Conservation (phyloP, 2,113 vertebrate species). For the Emydura subglobosa region DNA sequence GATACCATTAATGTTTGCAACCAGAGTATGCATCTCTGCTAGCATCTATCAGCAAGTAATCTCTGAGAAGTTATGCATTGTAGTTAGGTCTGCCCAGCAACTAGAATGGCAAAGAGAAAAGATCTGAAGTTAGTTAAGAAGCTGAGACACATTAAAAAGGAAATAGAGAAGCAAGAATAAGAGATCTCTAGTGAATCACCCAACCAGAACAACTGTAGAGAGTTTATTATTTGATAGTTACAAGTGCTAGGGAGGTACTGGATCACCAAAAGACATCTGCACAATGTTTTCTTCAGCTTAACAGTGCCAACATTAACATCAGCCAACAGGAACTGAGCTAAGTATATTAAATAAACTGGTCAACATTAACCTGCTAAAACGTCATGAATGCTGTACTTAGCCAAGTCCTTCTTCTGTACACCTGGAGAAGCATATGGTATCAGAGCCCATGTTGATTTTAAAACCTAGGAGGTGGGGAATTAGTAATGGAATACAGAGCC, state of each 20-base stretch:
- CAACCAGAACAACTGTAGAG: background rate
- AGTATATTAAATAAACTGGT: constrained; percentile 49
- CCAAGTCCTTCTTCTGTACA: constrained; percentile 15
- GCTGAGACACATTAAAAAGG: constrained; percentile 8
- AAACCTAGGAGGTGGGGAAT: background rate
- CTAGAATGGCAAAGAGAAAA: fast-evolving
- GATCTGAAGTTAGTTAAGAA: background rate
- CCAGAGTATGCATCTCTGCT: background rate
- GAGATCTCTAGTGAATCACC: constrained; percentile 51
- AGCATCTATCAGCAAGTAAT: background rate
- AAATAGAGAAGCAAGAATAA: background rate
- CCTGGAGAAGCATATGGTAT: constrained; percentile 28
- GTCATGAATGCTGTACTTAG: fast-evolving
- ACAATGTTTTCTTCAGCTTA: constrained; percentile 64
- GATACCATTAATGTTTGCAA: background rate
- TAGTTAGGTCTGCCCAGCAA: background rate
- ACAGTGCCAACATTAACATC: constrained; percentile 70
- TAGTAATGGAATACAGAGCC: background rate
- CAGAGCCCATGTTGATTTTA: background rate
- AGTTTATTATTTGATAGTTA: constrained; percentile 62
- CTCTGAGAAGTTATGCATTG: background rate
- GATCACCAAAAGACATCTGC: constrained; percentile 72
- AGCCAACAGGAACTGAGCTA: constrained; percentile 74
- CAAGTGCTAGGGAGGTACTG: constrained; percentile 53
- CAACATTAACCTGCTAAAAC: constrained; percentile 66